Base-by-base conservation (phyloP, 2,797 vertebrate species). In the Epinephelus awoara region DNA sequence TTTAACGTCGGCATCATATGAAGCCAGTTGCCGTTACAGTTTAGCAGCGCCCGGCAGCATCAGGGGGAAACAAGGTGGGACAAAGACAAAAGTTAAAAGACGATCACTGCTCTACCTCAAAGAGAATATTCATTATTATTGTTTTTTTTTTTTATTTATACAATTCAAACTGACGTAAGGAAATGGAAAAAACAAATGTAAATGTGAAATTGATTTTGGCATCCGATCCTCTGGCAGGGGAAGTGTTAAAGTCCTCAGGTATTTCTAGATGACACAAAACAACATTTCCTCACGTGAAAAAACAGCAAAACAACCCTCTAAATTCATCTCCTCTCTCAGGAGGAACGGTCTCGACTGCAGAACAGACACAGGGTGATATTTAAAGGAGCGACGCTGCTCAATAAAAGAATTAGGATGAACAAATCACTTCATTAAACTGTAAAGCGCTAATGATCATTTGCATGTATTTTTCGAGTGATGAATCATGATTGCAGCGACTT, bases 391-490 rank as follows among this genome's bases (percentile, higher is more conserved):
- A 21, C n/a, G 6, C n/a, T 6, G 40, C 38, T 67, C 46, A 25
- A 2, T 12, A 21, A 10, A 15, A 68, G 14, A 72, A 74, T 46
- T 40, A 52, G 17, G 63, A 84, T 72, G 17, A 71, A 59, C 70
- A 25, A 68, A 54, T 14, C 59, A 61, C 75, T 25, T 57, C 58
- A 70, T 82, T 66, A 75, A 72, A 69, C 52, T 14, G 54, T 38
- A 27, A 71, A 69, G 55, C 3, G 5, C 65, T 66, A 63, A 69
- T 13, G 75, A 83, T 70, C 58, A 42, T 81, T 44, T 67, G 82
- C 72, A 21, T 64, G 66, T 46, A 51, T 67, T 77, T 56, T 63
- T 25, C 42, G 2, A 84, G n/a, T 70, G 80, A 87, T 80, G 73
- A 70, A 75, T 83, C 71, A 5, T 46, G 73, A 80, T 62, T 25